Evolutionary conservation across 2,888 invertebrate genomes (phyloP).

Genomic region (Pantelozetes paolii): DNA sequence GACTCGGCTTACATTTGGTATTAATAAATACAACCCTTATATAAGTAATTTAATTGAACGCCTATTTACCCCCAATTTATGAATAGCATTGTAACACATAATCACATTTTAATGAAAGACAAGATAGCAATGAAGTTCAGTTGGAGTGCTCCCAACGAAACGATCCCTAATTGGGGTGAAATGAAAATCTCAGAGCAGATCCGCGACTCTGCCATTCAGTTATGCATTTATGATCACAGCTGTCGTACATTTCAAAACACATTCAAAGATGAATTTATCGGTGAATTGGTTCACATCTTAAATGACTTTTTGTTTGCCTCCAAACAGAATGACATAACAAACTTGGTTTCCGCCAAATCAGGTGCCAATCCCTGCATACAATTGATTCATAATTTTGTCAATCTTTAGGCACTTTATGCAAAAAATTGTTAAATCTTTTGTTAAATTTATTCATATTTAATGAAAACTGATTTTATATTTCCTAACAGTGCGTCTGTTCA

Average conservation of each 20-base stretch:
- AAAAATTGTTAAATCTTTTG: too few species aligned
- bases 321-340: background rate
- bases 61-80: too few species aligned
- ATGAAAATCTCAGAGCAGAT: background rate
- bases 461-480: too few species aligned
- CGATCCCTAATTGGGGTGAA: background rate
- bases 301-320: background rate
- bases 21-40: too few species aligned
- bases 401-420: too few species aligned
- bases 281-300: background rate
- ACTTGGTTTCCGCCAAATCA: background rate
- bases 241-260: background rate
- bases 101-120: background rate
- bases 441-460: too few species aligned
- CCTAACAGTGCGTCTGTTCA: constrained; percentile 26
- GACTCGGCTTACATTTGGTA: constrained; percentile 38
- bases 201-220: background rate
- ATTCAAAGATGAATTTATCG: background rate
- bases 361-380: too few species aligned
- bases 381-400: too few species aligned
- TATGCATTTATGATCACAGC: background rate
- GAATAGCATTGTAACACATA: constrained; percentile 1
- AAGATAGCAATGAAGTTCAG: background rate
- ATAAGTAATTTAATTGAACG: too few species aligned
- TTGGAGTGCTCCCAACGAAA: background rate